Evolutionary conservation across 2,113 vertebrate genomes (phyloP), one percentile per base, ranked within the genome.

Genomic region (Romanogobio albipinnatus): DNA sequence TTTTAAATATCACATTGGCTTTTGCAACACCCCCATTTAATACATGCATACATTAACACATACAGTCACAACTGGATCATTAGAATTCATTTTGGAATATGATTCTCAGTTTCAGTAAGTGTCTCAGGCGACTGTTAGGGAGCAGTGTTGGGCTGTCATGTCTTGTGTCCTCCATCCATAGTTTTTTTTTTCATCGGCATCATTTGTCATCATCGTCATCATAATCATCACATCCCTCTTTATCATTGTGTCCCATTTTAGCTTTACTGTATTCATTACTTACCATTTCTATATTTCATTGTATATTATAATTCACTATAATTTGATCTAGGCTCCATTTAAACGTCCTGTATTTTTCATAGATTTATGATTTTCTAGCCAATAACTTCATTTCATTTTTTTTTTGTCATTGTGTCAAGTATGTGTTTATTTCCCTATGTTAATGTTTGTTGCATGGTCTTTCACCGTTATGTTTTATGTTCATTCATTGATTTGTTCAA

Each of bases 201-300:
- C 64, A 8, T 80, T 47, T 70, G 14, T 71, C 10, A 43, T 84
- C 17, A 13, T 66, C 51, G 36, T 80, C 17, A 47, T 70, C 2
- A 39, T n/a, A 14, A 51, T 51, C 49, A 51, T 51, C 4, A 49
- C 17, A 68, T 6, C 11, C 24, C 75, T 36, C 83, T 74, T 81
- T 39, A 53, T 81, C n/a, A 56, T 73, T 51, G 1, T 51, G 2
- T 84, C 79, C n/a, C 77, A 19, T 15, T 81, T 56, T 7, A 87
- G 33, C 75, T 76, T 73, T 6, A 45, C 14, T 15, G 4, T 51
- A 66, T 83, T 85, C 15, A 86, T 51, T 64, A 9, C 78, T 81
- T 61, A 82, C 75, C 56, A 80, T 84, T 88, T 84, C 76, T 82
- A 86, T 10, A 84, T 86, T 76, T 86, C 1, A 26, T 70, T 89